phyloP scores from a whole-genome alignment of 2,888 invertebrate genomes.

The Chrysolina haemoptera region DNA sequence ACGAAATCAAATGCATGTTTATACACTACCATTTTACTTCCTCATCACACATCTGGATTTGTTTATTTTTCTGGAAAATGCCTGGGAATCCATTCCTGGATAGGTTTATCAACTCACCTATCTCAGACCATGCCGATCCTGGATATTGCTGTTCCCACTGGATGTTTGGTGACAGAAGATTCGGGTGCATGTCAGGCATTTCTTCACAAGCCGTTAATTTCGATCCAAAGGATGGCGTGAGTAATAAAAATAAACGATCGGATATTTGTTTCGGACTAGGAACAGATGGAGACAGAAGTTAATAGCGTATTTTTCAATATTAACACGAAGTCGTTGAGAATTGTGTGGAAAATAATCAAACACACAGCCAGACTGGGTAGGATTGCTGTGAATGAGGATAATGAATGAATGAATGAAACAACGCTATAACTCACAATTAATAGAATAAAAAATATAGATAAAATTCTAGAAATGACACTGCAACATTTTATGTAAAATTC shows the following conservation, averaged over 20 bases:
- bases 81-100: no score
- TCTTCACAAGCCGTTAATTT: slow-evolving; percentile 5
- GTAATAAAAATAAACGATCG: slow-evolving; percentile 9
- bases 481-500: no score
- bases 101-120: no score
- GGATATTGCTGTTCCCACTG: background rate
- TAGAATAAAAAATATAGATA: no score
- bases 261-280: slow-evolving; percentile 4
- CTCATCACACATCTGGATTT: no score
- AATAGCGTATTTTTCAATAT: slow-evolving; percentile 17
- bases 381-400: no score
- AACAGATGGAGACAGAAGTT: slow-evolving; percentile 14
- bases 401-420: no score
- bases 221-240: background rate
- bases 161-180: slow-evolving; percentile 12
- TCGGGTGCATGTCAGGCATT: slow-evolving; percentile 8
- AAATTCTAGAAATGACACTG: no score
- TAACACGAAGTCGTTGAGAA: slow-evolving; percentile 31
- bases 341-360: slow-evolving; percentile 37
- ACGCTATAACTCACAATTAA: no score
- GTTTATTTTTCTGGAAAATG: no score
- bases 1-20: no score
- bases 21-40: no score
- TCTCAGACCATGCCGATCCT: background rate
- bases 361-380: slow-evolving; percentile 19